phyloP scores from a whole-genome alignment of 2,113 vertebrate genomes.

The Periophthalmodon schlosseri region DNA sequence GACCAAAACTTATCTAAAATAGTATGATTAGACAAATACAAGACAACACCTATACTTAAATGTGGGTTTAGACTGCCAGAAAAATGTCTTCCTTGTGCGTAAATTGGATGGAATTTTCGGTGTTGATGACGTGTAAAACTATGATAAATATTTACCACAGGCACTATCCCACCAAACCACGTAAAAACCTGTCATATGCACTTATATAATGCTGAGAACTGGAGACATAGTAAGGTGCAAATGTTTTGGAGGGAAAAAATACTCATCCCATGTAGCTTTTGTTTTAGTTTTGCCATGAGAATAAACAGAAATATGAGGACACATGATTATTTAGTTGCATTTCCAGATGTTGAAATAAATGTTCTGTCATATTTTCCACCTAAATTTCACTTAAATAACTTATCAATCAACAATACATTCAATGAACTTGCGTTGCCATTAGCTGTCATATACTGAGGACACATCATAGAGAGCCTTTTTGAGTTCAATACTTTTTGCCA shows the following conservation, averaged over 20 bases:
- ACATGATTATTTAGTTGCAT: neutral
- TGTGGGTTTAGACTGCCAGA: no score
- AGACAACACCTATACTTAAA: no score
- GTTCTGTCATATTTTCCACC: neutral
- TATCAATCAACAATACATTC: neutral
- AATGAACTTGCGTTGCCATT: neutral
- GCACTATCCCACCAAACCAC: no score
- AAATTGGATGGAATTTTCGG: no score
- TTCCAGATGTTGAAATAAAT: neutral
- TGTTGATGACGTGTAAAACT: no score
- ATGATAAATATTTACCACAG: no score
- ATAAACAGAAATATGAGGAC: neutral
- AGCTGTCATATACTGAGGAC: no score
- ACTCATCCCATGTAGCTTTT: neutral
- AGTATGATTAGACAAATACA: no score
- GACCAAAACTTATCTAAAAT: no score
- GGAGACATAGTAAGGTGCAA: neutral
- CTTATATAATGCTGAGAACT: conserved; percentile 2
- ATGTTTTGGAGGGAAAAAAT: neutral
- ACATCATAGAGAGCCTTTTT: neutral
- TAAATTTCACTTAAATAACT: neutral
- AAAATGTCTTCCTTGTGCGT: no score
- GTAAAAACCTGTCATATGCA: neutral
- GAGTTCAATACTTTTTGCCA: neutral
- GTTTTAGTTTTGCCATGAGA: neutral